phyloP scores from a whole-genome alignment of 2,797 vertebrate species.

The Sebastolobus altivelis region DNA sequence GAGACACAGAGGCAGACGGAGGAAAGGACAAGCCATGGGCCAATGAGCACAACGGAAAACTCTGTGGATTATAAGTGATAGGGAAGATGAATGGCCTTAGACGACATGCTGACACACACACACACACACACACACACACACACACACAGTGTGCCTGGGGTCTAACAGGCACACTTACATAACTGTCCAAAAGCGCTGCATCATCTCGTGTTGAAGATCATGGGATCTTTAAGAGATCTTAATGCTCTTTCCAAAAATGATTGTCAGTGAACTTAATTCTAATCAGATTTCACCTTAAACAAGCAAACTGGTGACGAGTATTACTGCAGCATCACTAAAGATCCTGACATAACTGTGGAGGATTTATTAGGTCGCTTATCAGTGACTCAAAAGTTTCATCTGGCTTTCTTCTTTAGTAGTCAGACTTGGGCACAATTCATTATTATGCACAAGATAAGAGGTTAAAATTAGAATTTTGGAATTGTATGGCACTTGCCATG shows the following conservation, averaged over 20 bases:
- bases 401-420: neutral
- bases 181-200: neutral
- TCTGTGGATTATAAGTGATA: neutral
- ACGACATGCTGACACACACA: neutral
- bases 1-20: neutral
- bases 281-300: too few species aligned
- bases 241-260: neutral
- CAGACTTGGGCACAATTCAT: neutral
- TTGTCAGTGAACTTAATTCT: too few species aligned
- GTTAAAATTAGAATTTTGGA: too few species aligned
- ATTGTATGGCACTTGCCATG: neutral
- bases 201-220: neutral
- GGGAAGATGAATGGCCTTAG: neutral
- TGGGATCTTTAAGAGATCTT: neutral
- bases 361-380: neutral
- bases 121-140: neutral
- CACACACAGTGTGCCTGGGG: neutral
- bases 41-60: neutral
- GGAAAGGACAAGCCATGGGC: neutral
- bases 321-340: neutral
- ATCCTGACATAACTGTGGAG: neutral
- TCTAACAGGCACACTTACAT: conserved; percentile 12
- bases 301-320: neutral
- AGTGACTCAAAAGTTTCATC: neutral
- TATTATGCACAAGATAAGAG: neutral